A percentile compares a stretch with the other conserved stretches of the same genome.
phyloP scores from a whole-genome alignment of 2,113 vertebrate species.

The Larimichthys polyactis region DNA sequence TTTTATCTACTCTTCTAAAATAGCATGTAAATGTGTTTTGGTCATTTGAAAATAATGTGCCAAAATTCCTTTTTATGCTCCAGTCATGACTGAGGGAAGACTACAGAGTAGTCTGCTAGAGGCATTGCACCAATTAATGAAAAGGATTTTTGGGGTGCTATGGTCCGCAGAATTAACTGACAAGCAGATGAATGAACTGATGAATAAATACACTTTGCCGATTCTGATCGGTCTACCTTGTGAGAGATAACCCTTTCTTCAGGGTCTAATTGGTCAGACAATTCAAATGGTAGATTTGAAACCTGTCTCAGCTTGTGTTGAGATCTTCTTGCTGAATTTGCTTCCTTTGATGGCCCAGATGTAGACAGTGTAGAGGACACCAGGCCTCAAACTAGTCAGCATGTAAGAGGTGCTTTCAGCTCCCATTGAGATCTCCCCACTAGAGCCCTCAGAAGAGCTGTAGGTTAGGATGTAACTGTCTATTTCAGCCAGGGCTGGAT shows the following conservation, averaged over 20 bases:
- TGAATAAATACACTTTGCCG: conserved; percentile 1
- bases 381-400: conserved; percentile 81
- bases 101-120: background rate
- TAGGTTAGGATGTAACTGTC: conserved; percentile 85
- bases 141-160: conserved; percentile 24
- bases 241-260: conserved; percentile 12
- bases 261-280: background rate
- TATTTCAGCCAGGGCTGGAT: conserved; percentile 77
- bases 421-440: conserved; percentile 71
- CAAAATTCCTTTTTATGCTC: background rate
- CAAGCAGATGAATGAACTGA: conserved; percentile 36
- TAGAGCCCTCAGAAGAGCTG: conserved; percentile 76
- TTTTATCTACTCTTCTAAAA: too few relatives aligned
- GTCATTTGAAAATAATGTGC: conserved; percentile 6
- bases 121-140: background rate
- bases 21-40: background rate
- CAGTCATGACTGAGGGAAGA: conserved; percentile 20
- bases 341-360: conserved; percentile 84
- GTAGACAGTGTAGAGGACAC: conserved; percentile 79
- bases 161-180: conserved; percentile 28
- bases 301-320: conserved; percentile 81
- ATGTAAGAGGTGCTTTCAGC: conserved; percentile 69
- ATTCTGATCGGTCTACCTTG: conserved; percentile 20
- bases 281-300: conserved; percentile 7
- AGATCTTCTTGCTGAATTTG: conserved; percentile 79